These are phyloP conservation scores for Drosophila sucinea DNA, from an alignment of 1,140 invertebrate species.

Conservation along the genomic window DNA sequence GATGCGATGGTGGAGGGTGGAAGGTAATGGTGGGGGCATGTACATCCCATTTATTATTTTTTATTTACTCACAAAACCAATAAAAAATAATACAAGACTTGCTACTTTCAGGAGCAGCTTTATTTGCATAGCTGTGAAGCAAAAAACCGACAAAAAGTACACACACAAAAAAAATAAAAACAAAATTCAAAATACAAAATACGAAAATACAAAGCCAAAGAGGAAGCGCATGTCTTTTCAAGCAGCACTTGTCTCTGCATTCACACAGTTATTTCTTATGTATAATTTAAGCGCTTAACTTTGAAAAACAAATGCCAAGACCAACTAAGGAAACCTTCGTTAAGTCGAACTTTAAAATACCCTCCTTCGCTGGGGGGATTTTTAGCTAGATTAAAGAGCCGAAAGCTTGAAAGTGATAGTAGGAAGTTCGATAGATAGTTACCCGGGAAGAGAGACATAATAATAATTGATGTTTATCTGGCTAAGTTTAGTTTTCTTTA, in stretches of 20 bases:
- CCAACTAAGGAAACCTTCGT: background rate
- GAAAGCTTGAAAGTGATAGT: no score
- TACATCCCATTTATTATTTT: constrained; percentile 44
- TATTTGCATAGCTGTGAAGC: constrained; percentile 67
- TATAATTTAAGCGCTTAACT: constrained; percentile 38
- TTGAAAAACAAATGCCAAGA: constrained; percentile 31
- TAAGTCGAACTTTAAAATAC: background rate
- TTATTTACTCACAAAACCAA: constrained; percentile 59
- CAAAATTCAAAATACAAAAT: constrained; percentile 4
- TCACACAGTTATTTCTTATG: constrained; percentile 25
- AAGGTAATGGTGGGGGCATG: background rate
- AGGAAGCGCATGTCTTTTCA: constrained; percentile 77
- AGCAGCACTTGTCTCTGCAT: constrained; percentile 63
- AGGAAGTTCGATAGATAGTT: no score
- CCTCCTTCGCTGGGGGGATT: background rate
- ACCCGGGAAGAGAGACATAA: no score
- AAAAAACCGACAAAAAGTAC: constrained; percentile 22
- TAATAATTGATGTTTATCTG: no score
- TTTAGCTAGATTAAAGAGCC: no score
- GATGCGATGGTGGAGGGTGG: background rate
- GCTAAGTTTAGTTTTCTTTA: no score
- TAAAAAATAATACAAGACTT: constrained; percentile 51
- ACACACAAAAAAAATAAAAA: background rate
- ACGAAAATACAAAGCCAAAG: constrained; percentile 43
- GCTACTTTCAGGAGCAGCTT: constrained; percentile 72